phyloP scores from a whole-genome alignment of 2,888 invertebrate genomes.

The Eupithecia tripunctaria region DNA sequence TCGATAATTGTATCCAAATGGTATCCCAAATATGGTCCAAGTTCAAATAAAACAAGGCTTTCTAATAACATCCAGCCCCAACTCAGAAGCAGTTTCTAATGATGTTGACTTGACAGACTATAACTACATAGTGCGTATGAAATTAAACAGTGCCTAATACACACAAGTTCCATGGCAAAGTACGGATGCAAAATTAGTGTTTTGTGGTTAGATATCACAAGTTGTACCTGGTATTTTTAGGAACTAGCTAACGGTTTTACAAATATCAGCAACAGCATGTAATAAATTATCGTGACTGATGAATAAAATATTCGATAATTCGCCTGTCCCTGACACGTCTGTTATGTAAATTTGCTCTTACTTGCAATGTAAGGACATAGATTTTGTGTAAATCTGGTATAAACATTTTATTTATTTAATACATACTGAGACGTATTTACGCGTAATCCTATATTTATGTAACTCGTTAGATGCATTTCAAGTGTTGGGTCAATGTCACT shows the following conservation, averaged over 20 bases:
- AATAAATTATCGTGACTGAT: slow-evolving; percentile 19
- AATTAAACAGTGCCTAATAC: too few relatives aligned
- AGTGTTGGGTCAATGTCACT: slow-evolving; percentile 43
- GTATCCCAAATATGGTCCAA: too few relatives aligned
- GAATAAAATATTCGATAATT: slow-evolving; percentile 33
- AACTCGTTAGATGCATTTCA: slow-evolving; percentile 43
- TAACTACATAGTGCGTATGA: too few relatives aligned
- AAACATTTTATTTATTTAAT: slow-evolving; percentile 7
- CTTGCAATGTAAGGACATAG: slow-evolving; percentile 30
- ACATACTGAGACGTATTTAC: slow-evolving; percentile 27
- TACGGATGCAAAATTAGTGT: neutral
- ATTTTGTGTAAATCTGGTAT: slow-evolving; percentile 27
- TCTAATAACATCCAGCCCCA: neutral
- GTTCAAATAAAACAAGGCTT: too few relatives aligned
- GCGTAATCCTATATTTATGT: slow-evolving; percentile 43
- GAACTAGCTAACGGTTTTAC: neutral
- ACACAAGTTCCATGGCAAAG: neutral
- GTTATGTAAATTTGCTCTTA: slow-evolving; percentile 21
- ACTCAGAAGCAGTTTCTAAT: neutral
- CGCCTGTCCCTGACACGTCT: slow-evolving; percentile 37
- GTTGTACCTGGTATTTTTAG: neutral
- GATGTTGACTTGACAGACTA: too few relatives aligned
- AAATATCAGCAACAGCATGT: neutral
- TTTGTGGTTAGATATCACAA: neutral
- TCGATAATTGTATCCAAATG: slow-evolving; percentile 33